phyloP scores from a whole-genome alignment of 2,888 invertebrate species.

The Malthinus seriepunctatus region DNA sequence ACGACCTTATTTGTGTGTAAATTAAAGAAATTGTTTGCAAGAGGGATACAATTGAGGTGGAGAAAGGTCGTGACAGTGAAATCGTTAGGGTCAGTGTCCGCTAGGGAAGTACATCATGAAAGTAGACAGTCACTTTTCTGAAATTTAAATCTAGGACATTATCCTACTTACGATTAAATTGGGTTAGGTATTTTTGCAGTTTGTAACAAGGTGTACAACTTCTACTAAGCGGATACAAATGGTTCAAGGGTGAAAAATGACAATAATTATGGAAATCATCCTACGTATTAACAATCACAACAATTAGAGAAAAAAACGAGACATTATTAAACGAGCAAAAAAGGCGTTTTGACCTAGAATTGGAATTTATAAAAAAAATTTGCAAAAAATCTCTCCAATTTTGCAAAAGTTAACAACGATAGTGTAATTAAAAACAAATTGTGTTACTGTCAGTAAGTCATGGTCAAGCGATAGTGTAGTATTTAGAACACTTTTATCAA shows the following conservation, averaged over 20 bases:
- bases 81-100: constrained; percentile 33
- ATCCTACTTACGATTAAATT: constrained; percentile 43
- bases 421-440: constrained; percentile 19
- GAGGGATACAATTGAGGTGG: constrained; percentile 36
- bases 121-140: constrained; percentile 45
- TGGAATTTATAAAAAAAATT: too few relatives aligned
- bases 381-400: too few relatives aligned
- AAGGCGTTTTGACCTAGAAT: too few relatives aligned
- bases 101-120: constrained; percentile 36
- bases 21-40: background rate
- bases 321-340: background rate
- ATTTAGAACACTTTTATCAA: constrained; percentile 34
- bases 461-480: constrained; percentile 32
- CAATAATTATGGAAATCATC: background rate
- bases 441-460: constrained; percentile 35
- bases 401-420: background rate
- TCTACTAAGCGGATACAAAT: constrained; percentile 29
- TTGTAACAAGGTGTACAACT: constrained; percentile 35
- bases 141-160: constrained; percentile 42
- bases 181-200: constrained; percentile 44
- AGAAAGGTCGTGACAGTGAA: constrained; percentile 41
- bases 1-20: background rate
- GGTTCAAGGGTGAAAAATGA: constrained; percentile 32
- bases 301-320: background rate
- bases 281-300: background rate